Conservation (phyloP, 1,140 invertebrate genomes). For the Coptotermes formosanus region DNA sequence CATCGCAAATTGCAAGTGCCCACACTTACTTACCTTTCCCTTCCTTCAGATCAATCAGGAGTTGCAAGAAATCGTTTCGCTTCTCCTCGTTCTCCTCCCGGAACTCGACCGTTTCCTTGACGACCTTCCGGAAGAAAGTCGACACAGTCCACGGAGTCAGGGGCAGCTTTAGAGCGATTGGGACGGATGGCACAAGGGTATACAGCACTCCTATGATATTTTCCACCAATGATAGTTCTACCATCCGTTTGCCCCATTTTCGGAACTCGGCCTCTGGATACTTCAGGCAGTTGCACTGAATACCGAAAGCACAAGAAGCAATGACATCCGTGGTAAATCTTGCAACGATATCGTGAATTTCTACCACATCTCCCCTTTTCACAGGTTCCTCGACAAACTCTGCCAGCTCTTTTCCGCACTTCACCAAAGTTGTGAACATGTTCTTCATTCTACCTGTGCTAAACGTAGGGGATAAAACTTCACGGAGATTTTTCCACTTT, state of each 20-base stretch:
- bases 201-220: not conserved
- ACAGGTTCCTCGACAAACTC: not conserved
- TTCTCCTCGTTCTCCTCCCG: not conserved
- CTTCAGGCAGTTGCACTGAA: conserved; percentile 53
- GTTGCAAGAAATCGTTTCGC: not conserved
- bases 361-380: not conserved
- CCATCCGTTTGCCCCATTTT: conserved; percentile 46
- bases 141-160: not conserved
- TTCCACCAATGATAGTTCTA: conserved; percentile 38
- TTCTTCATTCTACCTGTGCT: conserved; percentile 57
- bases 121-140: not conserved
- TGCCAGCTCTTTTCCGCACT: conserved; percentile 28
- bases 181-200: not conserved
- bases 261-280: conserved; percentile 52
- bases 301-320: conserved; percentile 37
- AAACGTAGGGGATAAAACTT: conserved; percentile 56
- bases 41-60: not conserved
- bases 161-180: not conserved
- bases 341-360: not conserved
- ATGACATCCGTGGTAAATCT: not conserved
- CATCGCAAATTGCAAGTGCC: too few species aligned
- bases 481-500: conserved; percentile 55
- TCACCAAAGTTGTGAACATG: conserved; percentile 45
- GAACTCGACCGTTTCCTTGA: not conserved
- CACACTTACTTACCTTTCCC: not conserved